phyloP scores from a whole-genome alignment of 1,140 invertebrate species.

The Cotesia vestalis region DNA sequence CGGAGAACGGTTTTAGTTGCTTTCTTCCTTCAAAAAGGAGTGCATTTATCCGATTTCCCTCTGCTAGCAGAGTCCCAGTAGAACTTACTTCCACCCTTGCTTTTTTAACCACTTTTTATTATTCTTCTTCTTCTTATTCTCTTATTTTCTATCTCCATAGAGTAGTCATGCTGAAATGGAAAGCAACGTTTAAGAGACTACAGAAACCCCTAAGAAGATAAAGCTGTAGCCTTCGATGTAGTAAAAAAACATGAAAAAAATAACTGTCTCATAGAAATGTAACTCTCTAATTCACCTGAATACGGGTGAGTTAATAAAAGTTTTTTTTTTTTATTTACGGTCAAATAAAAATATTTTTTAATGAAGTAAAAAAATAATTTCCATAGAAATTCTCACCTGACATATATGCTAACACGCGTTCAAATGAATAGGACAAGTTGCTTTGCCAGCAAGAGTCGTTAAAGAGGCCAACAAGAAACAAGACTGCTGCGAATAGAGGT shows the following conservation, averaged over 20 bases:
- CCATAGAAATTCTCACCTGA: too few species aligned
- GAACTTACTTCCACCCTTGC: conserved; percentile 13
- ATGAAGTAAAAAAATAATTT: too few species aligned
- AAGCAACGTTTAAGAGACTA: not conserved
- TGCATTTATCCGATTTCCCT: conserved; percentile 42
- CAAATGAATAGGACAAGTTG: conserved; percentile 10
- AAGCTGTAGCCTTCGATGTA: not conserved
- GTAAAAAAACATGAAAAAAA: not conserved
- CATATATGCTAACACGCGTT: not conserved
- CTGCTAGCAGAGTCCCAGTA: conserved; percentile 1
- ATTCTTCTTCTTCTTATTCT: conserved; percentile 18
- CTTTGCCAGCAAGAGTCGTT: conserved; percentile 7
- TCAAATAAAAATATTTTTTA: too few species aligned
- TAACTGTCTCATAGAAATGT: not conserved
- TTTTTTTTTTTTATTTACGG: too few species aligned
- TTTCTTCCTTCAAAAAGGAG: conserved; percentile 34
- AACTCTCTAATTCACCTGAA: too few species aligned
- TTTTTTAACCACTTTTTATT: not conserved
- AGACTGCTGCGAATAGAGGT: not conserved
- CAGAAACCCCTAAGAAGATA: not conserved
- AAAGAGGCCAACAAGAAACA: conserved; percentile 11
- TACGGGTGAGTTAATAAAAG: too few species aligned
- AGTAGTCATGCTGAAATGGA: conserved; percentile 2
- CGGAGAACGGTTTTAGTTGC: conserved; percentile 26
- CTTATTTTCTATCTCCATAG: conserved; percentile 13